Conservation (phyloP, 2,888 invertebrate genomes). For the Beris chalybata region DNA sequence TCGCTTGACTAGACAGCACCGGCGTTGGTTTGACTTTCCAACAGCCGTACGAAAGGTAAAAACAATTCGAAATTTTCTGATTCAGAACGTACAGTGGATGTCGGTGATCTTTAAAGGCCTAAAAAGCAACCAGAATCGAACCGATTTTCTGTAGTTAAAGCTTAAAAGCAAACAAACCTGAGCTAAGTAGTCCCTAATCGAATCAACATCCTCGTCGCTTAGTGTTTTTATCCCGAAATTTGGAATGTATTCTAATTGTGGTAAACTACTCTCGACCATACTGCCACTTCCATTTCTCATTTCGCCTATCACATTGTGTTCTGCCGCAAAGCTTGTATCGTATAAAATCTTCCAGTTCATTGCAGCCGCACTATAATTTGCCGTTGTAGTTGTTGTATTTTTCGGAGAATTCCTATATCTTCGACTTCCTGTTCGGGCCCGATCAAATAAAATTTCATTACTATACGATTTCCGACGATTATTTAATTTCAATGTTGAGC, state of each 20-base stretch:
- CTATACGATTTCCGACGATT: constrained; percentile 34
- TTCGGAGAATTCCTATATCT: background rate
- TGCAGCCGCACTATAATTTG: constrained; percentile 16
- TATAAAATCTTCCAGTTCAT: constrained; percentile 29
- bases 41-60: constrained; percentile 55
- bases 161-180: constrained; percentile 38
- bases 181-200: constrained; percentile 50
- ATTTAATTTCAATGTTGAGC: constrained; percentile 28
- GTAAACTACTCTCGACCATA: constrained; percentile 39
- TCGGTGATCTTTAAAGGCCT: constrained; percentile 52
- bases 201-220: constrained; percentile 47
- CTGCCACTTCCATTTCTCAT: constrained; percentile 39
- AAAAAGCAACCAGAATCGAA: background rate
- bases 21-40: constrained; percentile 56
- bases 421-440: constrained; percentile 15
- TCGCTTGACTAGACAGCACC: constrained; percentile 78
- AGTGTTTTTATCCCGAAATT: constrained; percentile 50
- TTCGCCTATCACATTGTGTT: constrained; percentile 23
- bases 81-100: constrained; percentile 56
- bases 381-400: background rate
- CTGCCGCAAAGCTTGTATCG: constrained; percentile 17
- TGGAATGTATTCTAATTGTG: constrained; percentile 50
- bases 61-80: constrained; percentile 53
- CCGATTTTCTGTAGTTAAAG: background rate
- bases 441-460: constrained; percentile 34